These are phyloP conservation scores for Sinella curviseta DNA, from an alignment of 1,140 invertebrate species.

Conservation along the genomic window DNA sequence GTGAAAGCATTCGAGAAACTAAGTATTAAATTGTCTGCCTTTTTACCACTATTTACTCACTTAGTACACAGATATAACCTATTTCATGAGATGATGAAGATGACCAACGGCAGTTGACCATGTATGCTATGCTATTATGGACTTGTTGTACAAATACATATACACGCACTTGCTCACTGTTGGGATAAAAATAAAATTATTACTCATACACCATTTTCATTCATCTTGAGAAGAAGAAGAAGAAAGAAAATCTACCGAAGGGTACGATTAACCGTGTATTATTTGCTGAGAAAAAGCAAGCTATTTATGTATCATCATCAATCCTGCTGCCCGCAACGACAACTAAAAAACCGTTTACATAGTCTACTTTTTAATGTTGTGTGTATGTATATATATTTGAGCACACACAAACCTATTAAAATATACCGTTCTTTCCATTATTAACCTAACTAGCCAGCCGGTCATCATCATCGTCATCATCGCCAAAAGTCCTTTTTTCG, in stretches of 20 bases:
- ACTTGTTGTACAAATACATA: no score
- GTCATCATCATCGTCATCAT: neutral
- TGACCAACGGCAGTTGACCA: no score
- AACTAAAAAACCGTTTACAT: constrained; percentile 14
- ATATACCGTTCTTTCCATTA: constrained; percentile 15
- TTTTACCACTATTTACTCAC: no score
- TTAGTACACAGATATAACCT: no score
- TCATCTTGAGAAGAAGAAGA: no score
- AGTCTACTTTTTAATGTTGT: neutral
- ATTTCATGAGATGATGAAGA: no score
- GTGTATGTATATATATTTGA: neutral
- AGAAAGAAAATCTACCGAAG: no score
- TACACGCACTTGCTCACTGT: no score
- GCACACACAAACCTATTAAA: constrained; percentile 3
- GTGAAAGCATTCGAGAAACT: neutral
- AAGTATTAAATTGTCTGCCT: neutral
- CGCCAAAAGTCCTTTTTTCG: no score
- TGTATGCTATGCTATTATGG: no score
- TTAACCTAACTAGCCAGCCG: constrained; percentile 11
- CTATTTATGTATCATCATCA: neutral
- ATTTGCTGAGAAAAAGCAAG: neutral
- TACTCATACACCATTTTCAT: no score
- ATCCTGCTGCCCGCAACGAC: neutral
- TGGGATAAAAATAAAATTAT: no score
- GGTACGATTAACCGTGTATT: neutral